A percentile compares a stretch with the other conserved stretches of the same genome.
phyloP scores from a whole-genome alignment of 2,797 vertebrate genomes.

The Sebastes vulpes region DNA sequence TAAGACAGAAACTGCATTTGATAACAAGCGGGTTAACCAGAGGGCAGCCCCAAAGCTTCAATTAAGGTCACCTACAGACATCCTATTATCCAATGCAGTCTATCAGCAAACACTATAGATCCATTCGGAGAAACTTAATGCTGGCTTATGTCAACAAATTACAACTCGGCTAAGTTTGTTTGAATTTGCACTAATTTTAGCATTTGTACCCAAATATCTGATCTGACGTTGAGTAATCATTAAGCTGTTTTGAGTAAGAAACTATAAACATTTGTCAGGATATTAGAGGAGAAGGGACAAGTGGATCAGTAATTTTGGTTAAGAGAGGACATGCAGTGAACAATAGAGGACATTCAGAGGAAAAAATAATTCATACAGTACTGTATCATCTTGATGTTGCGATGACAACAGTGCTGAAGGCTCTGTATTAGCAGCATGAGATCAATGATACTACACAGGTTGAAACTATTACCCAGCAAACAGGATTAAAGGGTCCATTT shows the following conservation, averaged over 20 bases:
- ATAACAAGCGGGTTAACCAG: slow-evolving; percentile 73
- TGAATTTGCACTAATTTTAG: background rate
- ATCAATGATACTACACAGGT: background rate
- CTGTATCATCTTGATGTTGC: background rate
- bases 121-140: slow-evolving; percentile 25
- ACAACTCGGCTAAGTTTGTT: background rate
- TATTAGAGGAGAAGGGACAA: background rate
- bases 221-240: background rate
- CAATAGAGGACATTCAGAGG: background rate
- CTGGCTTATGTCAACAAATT: slow-evolving; percentile 12
- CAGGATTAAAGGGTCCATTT: background rate
- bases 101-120: slow-evolving; percentile 42
- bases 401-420: background rate
- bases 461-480: background rate
- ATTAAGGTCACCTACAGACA: slow-evolving; percentile 69
- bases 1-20: slow-evolving; percentile 75
- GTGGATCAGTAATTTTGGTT: background rate
- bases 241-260: background rate
- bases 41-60: slow-evolving; percentile 66
- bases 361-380: background rate
- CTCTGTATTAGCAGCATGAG: background rate
- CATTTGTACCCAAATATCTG: background rate
- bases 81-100: slow-evolving; percentile 55
- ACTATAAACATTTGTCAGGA: background rate
- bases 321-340: background rate